A percentile compares a stretch with the other conserved stretches of the same genome.
Evolutionary conservation across 2,113 vertebrate species (phyloP).

Genomic region (Pseudorectes ferrugineus): DNA sequence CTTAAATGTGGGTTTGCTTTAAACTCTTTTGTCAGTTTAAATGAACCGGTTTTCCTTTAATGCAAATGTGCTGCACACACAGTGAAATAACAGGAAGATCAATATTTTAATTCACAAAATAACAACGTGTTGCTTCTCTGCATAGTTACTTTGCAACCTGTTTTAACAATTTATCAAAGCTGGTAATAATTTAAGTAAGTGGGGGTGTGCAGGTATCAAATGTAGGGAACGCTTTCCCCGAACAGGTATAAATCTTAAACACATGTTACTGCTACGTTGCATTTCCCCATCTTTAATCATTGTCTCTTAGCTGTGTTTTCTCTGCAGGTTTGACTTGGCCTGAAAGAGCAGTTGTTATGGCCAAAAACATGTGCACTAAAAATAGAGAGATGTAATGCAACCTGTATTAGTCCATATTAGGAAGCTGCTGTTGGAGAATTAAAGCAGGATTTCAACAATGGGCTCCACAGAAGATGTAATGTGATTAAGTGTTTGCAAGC

Average conservation of each 20-base stretch:
- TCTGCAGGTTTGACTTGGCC: constrained; percentile 61
- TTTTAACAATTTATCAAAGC: constrained; percentile 28
- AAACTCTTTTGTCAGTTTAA: constrained; percentile 33
- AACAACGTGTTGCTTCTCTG: background rate
- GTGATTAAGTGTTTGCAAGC: constrained; percentile 35
- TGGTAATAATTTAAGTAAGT: constrained; percentile 15
- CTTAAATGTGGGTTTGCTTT: constrained; percentile 5
- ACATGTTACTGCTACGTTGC: background rate
- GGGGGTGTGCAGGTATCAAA: background rate
- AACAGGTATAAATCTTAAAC: constrained; percentile 46
- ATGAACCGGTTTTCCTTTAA: background rate
- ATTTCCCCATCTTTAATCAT: constrained; percentile 37
- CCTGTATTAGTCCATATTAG: constrained; percentile 64
- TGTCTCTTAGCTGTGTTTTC: constrained; percentile 37
- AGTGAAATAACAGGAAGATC: background rate
- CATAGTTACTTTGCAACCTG: background rate
- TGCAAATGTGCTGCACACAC: background rate
- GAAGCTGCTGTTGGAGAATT: constrained; percentile 56
- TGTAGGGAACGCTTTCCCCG: background rate
- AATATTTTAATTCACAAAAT: background rate
- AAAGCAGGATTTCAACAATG: constrained; percentile 26
- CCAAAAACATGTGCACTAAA: constrained; percentile 60
- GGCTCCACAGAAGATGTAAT: background rate
- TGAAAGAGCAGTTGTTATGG: constrained; percentile 28
- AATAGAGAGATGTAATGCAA: constrained; percentile 59